Evolutionary conservation across 2,888 invertebrate genomes (phyloP), one percentile per base, ranked within the genome.

Genomic region (Zeuzera pyrina): DNA sequence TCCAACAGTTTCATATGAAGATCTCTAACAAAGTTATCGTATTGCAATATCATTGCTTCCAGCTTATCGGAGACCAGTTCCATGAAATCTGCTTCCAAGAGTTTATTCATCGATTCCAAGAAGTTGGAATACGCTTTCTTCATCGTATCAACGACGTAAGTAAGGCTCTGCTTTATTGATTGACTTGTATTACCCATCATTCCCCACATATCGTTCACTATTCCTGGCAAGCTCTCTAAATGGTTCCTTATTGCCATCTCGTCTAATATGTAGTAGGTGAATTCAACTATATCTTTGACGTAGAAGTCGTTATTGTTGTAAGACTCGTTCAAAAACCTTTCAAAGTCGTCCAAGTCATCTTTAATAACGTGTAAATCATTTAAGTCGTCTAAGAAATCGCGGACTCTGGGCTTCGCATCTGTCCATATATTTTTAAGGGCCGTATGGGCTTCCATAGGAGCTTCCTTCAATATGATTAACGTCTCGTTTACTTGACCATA

Each of bases 161-260:
- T 70, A 6, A 94, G 73, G 43, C 92, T 92, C 42, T 91, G 88
- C 28, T 91, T 88, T 12, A 94, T 86, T 0, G 92, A 92, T 43
- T 89, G 86, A 5, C 93, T 93, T 0, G 93, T 93, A 32, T 93
- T 92, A 0, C 93, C 94, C 91, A 94, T 91, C 47, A 92, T 88
- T 3, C 91, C 91, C 91, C 92, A 93, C 54, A 94, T 86, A 62
- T 94, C 94, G 29, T 90, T 90, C 0, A 94, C 85, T 13, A 94
- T 91, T 28, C 90, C 91, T 0, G 94, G 94, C 30, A 94, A 57
- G 1, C 91, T 90, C 48, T 93, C 89, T 44, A 94, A 87, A 57
- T 93, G 92, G 38, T 89, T 88, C 35, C 89, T 84, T 28, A 93
- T 85, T 0, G 93, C 90, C 58, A 94, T 81, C 58, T 94, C 93